Evolutionary conservation across 2,888 invertebrate genomes (phyloP).

Genomic region (Heliothis peltigera): DNA sequence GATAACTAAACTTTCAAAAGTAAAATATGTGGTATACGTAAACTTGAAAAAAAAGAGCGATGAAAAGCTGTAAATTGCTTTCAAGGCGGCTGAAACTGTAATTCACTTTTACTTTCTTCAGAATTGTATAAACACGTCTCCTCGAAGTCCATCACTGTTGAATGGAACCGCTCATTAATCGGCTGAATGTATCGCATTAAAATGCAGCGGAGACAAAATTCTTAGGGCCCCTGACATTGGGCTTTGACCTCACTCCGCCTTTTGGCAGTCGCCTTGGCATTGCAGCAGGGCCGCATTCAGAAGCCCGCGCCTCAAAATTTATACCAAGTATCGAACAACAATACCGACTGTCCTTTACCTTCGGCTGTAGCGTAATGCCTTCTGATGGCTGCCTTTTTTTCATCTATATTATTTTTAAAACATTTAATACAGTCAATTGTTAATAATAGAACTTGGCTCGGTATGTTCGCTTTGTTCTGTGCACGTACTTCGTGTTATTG

Average conservation of each 20-base stretch:
- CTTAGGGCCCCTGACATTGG: constrained; percentile 89
- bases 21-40: neutral
- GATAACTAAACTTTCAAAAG: constrained; percentile 3
- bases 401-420: constrained; percentile 67
- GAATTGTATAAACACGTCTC: constrained; percentile 27
- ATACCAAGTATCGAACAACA: constrained; percentile 59
- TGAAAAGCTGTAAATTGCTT: constrained; percentile 27
- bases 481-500: constrained; percentile 57
- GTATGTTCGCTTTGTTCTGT: constrained; percentile 63
- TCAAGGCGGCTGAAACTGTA: constrained; percentile 23
- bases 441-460: constrained; percentile 70
- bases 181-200: constrained; percentile 50
- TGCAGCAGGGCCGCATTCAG: constrained; percentile 80
- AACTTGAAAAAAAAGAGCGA: constrained; percentile 9
- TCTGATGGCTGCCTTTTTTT: constrained; percentile 41
- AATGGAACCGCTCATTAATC: constrained; percentile 45
- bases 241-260: constrained; percentile 80
- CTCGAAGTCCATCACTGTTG: constrained; percentile 20
- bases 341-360: constrained; percentile 61
- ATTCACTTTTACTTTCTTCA: constrained; percentile 38
- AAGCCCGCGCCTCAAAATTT: constrained; percentile 76
- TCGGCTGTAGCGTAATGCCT: constrained; percentile 34
- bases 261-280: constrained; percentile 89
- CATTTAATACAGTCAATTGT: constrained; percentile 60
- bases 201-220: constrained; percentile 76